Conservation (phyloP, 1,140 invertebrate genomes). For the Leptonema lineaticorne region DNA sequence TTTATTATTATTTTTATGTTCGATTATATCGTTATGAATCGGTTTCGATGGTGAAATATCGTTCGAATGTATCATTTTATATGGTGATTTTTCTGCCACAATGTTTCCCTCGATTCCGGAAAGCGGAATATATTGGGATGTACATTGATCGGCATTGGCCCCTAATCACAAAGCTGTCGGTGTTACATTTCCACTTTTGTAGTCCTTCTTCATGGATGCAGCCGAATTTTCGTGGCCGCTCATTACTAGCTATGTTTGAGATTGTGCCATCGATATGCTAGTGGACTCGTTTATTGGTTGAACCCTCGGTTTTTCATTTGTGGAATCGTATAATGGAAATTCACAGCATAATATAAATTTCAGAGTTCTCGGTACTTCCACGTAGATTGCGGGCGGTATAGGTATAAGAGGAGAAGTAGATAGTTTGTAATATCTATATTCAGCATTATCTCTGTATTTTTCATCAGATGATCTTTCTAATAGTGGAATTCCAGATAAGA, state of each 20-base stretch:
- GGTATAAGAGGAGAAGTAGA: slow-evolving; percentile 86
- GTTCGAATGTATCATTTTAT: slow-evolving; percentile 4
- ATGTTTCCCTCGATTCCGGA: not conserved
- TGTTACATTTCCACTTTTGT: slow-evolving; percentile 24
- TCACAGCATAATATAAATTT: slow-evolving; percentile 86
- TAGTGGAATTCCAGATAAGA: slow-evolving; percentile 83
- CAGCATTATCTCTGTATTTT: slow-evolving; percentile 78
- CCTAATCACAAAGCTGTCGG: slow-evolving; percentile 39
- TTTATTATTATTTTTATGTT: slow-evolving; percentile 30
- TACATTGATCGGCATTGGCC: slow-evolving; percentile 15
- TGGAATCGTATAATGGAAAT: slow-evolving; percentile 80
- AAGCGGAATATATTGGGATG: slow-evolving; percentile 8
- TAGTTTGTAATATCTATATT: slow-evolving; percentile 83
- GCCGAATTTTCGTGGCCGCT: slow-evolving; percentile 56
- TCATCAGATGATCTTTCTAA: slow-evolving; percentile 84
- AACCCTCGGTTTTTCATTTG: slow-evolving; percentile 65
- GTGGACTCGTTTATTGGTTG: slow-evolving; percentile 70
- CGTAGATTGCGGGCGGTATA: slow-evolving; percentile 80
- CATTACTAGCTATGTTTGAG: slow-evolving; percentile 74
- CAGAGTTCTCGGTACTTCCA: slow-evolving; percentile 75
- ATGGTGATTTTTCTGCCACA: not conserved
- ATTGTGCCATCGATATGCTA: slow-evolving; percentile 70
- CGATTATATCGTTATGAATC: not conserved
- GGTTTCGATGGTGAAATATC: not conserved
- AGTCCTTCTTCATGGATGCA: slow-evolving; percentile 43